Evolutionary conservation across 2,797 vertebrate genomes (phyloP).

Genomic region (Furcifer pardalis): DNA sequence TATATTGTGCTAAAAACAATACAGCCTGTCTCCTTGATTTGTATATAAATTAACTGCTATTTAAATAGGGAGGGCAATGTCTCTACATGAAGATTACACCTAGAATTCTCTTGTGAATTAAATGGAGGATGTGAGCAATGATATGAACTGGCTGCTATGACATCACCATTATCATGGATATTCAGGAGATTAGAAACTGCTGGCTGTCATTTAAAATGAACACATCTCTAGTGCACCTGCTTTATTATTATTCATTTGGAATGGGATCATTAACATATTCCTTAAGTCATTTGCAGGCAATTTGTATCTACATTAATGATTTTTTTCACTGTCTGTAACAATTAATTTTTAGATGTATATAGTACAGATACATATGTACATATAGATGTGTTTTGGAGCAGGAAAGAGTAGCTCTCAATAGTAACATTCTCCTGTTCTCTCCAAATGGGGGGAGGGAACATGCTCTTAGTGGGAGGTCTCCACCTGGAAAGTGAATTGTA

Average conservation of each 20-base stretch:
- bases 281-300: slow-evolving; percentile 79
- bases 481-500: too few relatives aligned
- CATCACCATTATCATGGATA: slow-evolving; percentile 77
- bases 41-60: slow-evolving; percentile 72
- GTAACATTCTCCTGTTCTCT: too few relatives aligned
- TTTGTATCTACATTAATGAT: slow-evolving; percentile 75
- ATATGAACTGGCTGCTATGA: slow-evolving; percentile 72
- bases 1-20: slow-evolving; percentile 58
- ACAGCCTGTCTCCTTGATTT: slow-evolving; percentile 61
- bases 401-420: slow-evolving; percentile 54
- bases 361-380: slow-evolving; percentile 36
- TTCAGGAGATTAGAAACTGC: slow-evolving; percentile 76
- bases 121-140: slow-evolving; percentile 67
- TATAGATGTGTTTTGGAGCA: slow-evolving; percentile 49
- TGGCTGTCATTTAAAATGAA: slow-evolving; percentile 79
- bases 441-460: too few relatives aligned
- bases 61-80: slow-evolving; percentile 70
- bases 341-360: slow-evolving; percentile 59
- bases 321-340: slow-evolving; percentile 73
- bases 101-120: slow-evolving; percentile 68
- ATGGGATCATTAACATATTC: slow-evolving; percentile 77
- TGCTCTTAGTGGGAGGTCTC: too few relatives aligned
- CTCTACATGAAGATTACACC: slow-evolving; percentile 59
- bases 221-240: slow-evolving; percentile 79
- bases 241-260: slow-evolving; percentile 80